phyloP scores from a whole-genome alignment of 2,888 invertebrate species.

The Hypomecis atomaria region DNA sequence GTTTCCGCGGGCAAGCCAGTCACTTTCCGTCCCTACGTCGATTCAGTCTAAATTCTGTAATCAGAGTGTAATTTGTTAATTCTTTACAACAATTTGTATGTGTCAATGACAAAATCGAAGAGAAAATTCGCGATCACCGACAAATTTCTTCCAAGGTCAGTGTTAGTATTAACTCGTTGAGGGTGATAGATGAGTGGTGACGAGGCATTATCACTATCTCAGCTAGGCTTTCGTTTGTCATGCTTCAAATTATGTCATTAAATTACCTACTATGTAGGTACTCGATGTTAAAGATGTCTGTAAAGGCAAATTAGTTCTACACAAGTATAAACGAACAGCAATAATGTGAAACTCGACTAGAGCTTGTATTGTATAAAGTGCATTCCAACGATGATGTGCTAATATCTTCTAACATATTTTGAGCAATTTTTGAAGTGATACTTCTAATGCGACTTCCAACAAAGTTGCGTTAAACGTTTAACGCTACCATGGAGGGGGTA shows the following conservation, averaged over 20 bases:
- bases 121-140: conserved; percentile 82
- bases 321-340: too few species aligned
- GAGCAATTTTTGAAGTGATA: too few species aligned
- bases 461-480: too few species aligned
- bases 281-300: too few species aligned
- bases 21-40: conserved; percentile 53
- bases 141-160: conserved; percentile 83
- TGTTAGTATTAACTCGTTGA: conserved; percentile 30
- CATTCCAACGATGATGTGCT: too few species aligned
- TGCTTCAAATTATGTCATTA: conserved; percentile 12
- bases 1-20: conserved; percentile 51
- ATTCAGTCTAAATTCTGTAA: conserved; percentile 65
- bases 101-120: conserved; percentile 84
- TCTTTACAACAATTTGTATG: conserved; percentile 66
- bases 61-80: conserved; percentile 68
- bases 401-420: too few species aligned
- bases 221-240: conserved; percentile 22
- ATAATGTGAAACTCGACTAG: too few species aligned
- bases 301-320: too few species aligned
- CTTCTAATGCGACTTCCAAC: too few species aligned
- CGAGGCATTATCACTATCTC: conserved; percentile 3
- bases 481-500: too few species aligned
- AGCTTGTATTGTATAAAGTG: too few species aligned
- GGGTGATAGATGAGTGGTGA: conserved; percentile 26
- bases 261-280: too few species aligned